Evolutionary conservation across 2,888 invertebrate species (phyloP).

Genomic region (Drosophila barbarae): DNA sequence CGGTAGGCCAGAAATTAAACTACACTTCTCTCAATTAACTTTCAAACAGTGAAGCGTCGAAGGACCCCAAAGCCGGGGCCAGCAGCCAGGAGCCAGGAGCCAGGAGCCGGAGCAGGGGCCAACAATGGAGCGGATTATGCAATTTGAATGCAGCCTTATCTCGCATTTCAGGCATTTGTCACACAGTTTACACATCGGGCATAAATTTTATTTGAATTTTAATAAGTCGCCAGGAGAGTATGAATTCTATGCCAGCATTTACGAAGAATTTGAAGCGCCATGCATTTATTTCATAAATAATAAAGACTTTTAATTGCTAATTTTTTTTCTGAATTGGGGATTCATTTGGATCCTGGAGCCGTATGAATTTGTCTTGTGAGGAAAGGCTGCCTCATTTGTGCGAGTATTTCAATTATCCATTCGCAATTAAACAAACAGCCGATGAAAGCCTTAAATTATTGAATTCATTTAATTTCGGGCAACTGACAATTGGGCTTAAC

Average conservation of each 20-base stretch:
- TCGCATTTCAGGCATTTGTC: constrained; percentile 34
- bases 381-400: not conserved
- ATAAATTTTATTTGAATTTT: constrained; percentile 37
- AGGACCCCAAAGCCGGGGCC: not conserved
- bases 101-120: not conserved
- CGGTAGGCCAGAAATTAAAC: constrained; percentile 12
- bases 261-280: not conserved
- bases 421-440: not conserved
- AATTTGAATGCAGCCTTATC: constrained; percentile 34
- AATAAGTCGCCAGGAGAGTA: constrained; percentile 16
- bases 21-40: constrained; percentile 26
- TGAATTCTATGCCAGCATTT: not conserved
- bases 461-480: constrained; percentile 21
- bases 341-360: too few species aligned
- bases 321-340: not conserved
- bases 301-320: not conserved
- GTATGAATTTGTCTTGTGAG: not conserved
- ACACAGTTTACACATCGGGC: constrained; percentile 31
- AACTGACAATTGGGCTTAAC: constrained; percentile 24
- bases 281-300: constrained; percentile 33
- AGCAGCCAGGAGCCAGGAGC: not conserved
- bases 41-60: not conserved
- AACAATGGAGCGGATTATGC: constrained; percentile 32
- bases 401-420: not conserved
- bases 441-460: constrained; percentile 22